Conservation (phyloP, 2,888 invertebrate genomes). For the Kryphioiulus occultus region DNA sequence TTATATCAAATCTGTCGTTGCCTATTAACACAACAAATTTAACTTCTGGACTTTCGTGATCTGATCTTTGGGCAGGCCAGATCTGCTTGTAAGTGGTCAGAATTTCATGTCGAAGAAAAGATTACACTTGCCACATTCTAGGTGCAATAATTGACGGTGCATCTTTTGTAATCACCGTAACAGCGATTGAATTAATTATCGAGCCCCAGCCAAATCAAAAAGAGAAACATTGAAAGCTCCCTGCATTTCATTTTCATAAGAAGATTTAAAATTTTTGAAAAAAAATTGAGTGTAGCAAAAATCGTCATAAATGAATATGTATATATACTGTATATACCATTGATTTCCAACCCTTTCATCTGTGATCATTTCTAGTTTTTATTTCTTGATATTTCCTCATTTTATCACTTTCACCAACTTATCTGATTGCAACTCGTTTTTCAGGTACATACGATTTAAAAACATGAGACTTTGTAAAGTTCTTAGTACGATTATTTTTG, state of each 20-base stretch:
- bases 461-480: conserved; percentile 10
- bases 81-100: too few relatives aligned
- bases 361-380: conserved; percentile 31
- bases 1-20: too few relatives aligned
- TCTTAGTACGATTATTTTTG: neutral
- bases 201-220: conserved; percentile 7
- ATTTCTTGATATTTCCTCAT: conserved; percentile 17
- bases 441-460: neutral
- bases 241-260: conserved; percentile 7
- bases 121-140: neutral
- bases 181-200: neutral
- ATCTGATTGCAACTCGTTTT: neutral
- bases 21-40: too few relatives aligned
- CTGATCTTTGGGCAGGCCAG: too few relatives aligned
- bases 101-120: neutral
- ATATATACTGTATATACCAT: conserved; percentile 11
- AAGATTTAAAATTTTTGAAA: neutral
- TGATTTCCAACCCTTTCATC: conserved; percentile 2
- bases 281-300: neutral
- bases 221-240: neutral
- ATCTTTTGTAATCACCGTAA: conserved; percentile 22
- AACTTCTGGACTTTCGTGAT: too few relatives aligned
- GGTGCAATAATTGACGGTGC: conserved; percentile 18
- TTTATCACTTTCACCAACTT: neutral
- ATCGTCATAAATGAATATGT: conserved; percentile 29